A percentile compares a stretch with the other conserved stretches of the same genome.
These are phyloP conservation scores for Xanthostigma xanthostigma DNA, from an alignment of 2,888 invertebrate genomes.

Conservation along the genomic window DNA sequence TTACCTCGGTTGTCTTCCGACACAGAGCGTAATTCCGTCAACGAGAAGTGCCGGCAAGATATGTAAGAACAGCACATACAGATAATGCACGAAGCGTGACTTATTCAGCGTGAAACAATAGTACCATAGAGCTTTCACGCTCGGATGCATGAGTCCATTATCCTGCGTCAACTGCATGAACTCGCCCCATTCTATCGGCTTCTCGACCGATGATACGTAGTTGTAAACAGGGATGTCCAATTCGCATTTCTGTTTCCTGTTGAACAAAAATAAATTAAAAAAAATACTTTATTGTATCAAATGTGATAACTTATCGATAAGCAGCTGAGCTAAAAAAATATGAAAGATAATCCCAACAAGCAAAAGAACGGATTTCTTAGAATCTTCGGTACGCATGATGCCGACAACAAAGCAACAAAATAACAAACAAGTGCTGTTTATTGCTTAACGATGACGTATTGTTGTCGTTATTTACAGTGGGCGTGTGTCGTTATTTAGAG, in stretches of 20 bases:
- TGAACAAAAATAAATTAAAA: too few relatives aligned
- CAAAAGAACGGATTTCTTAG: too few relatives aligned
- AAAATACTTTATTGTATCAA: too few relatives aligned
- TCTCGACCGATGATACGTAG: conserved; percentile 70
- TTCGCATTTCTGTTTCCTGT: conserved; percentile 7
- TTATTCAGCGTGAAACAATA: conserved; percentile 48
- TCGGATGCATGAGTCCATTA: conserved; percentile 39
- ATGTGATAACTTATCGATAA: too few relatives aligned
- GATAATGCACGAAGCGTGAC: conserved; percentile 37
- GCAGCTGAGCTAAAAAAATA: too few relatives aligned
- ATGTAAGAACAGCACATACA: conserved; percentile 49
- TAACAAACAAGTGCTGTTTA: too few relatives aligned
- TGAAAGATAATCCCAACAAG: too few relatives aligned
- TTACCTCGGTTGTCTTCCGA: conserved; percentile 46
- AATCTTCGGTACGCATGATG: too few relatives aligned
- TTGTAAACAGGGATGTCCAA: conserved; percentile 61
- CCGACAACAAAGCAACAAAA: too few relatives aligned
- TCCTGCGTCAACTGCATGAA: conserved; percentile 42
- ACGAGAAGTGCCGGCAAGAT: conserved; percentile 47
- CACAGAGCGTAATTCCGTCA: conserved; percentile 36
- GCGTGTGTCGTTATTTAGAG: too few relatives aligned
- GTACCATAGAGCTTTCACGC: conserved; percentile 52
- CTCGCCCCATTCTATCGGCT: conserved; percentile 66
- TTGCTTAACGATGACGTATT: too few relatives aligned
- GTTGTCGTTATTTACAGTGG: too few relatives aligned